phyloP scores from a whole-genome alignment of 2,888 invertebrate genomes.

The Bursaphelenchus okinawaensis region DNA sequence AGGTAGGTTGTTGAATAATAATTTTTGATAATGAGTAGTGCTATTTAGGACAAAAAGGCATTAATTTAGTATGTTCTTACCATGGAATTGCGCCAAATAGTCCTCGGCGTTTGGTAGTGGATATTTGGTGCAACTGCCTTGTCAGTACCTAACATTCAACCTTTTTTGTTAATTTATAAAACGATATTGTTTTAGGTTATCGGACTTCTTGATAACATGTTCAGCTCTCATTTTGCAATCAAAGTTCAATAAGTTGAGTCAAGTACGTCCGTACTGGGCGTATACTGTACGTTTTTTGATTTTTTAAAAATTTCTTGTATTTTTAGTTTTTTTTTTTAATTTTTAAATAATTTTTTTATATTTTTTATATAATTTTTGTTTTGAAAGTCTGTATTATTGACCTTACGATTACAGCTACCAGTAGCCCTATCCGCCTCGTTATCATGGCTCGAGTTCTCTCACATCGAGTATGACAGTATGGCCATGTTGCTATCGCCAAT shows the following conservation, averaged over 20 bases:
- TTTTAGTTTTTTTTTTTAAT: neutral
- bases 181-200: slow-evolving; percentile 23
- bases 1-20: slow-evolving; percentile 37
- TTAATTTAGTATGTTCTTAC: no score
- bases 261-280: slow-evolving; percentile 14
- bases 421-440: slow-evolving; percentile 44
- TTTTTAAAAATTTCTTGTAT: neutral
- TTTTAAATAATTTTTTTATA: neutral
- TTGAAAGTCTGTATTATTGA: no score
- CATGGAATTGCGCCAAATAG: no score
- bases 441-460: slow-evolving; percentile 52
- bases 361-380: neutral
- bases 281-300: neutral
- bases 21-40: no score
- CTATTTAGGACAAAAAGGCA: no score
- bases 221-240: slow-evolving; percentile 21
- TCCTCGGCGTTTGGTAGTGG: no score
- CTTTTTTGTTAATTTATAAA: slow-evolving; percentile 14
- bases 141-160: no score
- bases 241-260: slow-evolving; percentile 10
- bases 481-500: slow-evolving; percentile 40
- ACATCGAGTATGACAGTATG: slow-evolving; percentile 46
- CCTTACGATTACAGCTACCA: no score
- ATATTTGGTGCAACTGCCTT: no score
- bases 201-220: slow-evolving; percentile 37